Conservation (phyloP, 2,113 vertebrate genomes). For the Notothenia rossii region DNA sequence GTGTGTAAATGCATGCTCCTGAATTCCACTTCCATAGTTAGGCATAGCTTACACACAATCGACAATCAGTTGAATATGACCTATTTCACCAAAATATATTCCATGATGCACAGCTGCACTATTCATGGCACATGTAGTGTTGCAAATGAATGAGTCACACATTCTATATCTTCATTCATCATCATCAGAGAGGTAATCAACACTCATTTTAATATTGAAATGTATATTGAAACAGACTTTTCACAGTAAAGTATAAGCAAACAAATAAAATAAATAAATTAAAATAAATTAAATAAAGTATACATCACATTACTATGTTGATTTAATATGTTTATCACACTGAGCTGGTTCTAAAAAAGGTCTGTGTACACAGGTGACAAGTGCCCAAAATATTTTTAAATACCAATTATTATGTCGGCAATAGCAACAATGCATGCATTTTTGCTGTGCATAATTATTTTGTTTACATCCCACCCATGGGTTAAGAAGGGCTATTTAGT, state of each 20-base stretch:
- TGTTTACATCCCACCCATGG: conserved; percentile 6
- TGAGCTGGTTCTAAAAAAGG: background rate
- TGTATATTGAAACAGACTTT: background rate
- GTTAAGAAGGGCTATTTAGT: conserved; percentile 19
- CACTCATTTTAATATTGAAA: background rate
- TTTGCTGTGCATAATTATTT: background rate
- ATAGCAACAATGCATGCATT: background rate
- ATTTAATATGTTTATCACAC: background rate
- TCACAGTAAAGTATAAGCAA: background rate
- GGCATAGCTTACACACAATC: background rate
- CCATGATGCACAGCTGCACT: too few relatives aligned
- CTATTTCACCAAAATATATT: too few relatives aligned
- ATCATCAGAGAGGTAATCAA: background rate
- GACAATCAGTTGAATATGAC: too few relatives aligned
- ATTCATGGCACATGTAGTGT: too few relatives aligned
- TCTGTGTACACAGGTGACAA: background rate
- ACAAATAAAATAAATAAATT: too few relatives aligned
- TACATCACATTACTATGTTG: background rate
- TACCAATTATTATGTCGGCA: background rate
- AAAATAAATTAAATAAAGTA: background rate
- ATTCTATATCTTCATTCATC: background rate
- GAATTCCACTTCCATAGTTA: background rate
- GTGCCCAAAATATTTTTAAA: background rate
- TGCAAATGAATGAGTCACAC: background rate
- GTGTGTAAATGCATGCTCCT: background rate